Evolutionary conservation across 2,113 vertebrate species (phyloP).

Genomic region (Oplegnathus fasciatus): DNA sequence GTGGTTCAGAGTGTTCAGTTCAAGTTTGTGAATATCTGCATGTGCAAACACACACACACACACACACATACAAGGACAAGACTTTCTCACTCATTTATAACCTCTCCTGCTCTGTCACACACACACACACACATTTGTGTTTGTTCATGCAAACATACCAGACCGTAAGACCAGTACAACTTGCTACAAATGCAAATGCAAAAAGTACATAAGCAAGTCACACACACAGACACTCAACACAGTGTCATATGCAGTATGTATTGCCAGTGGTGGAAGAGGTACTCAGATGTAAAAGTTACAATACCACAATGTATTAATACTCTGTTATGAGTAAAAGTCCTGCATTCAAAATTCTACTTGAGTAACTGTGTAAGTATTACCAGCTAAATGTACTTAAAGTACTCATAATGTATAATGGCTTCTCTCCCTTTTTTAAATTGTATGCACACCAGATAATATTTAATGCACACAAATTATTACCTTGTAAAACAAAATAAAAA

Average conservation of each 20-base stretch:
- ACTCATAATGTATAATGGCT: neutral
- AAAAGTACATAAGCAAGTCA: conserved; percentile 11
- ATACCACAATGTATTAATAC: neutral
- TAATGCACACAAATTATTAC: too few relatives aligned
- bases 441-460: too few relatives aligned
- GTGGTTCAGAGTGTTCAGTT: neutral
- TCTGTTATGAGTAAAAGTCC: neutral
- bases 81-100: neutral
- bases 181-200: neutral
- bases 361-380: too few relatives aligned
- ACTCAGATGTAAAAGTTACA: neutral
- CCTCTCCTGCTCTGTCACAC: neutral
- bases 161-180: conserved; percentile 18
- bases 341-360: neutral
- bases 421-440: too few relatives aligned
- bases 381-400: neutral
- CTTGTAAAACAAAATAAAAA: too few relatives aligned
- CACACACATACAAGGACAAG: neutral
- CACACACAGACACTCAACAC: neutral
- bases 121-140: neutral
- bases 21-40: conserved; percentile 7
- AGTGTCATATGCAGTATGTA: neutral
- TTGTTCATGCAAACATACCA: conserved; percentile 4
- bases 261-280: neutral
- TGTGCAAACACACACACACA: neutral